A percentile compares a stretch with the other conserved stretches of the same genome.
Evolutionary conservation across 2,797 vertebrate species (phyloP).

Genomic region (Acipenser oxyrinchus): DNA sequence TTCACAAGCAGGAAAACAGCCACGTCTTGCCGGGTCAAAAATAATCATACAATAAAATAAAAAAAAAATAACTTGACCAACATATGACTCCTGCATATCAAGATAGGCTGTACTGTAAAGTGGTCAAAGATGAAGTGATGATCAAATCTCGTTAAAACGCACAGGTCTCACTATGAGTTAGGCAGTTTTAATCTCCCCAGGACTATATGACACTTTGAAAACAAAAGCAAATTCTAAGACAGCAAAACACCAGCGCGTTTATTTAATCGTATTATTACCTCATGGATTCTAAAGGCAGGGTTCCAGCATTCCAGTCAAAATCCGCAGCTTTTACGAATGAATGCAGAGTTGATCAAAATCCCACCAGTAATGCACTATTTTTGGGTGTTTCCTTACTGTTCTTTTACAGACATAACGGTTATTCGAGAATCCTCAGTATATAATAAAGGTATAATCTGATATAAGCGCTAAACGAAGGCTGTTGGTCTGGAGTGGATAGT

Average conservation of each 20-base stretch:
- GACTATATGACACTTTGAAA: conserved; percentile 17
- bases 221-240: background rate
- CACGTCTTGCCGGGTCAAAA: conserved; percentile 9
- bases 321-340: background rate
- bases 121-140: background rate
- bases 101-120: background rate
- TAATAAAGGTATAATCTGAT: too few species aligned
- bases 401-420: too few species aligned
- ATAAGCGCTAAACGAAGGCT: too few species aligned
- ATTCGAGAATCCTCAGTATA: too few species aligned
- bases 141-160: conserved; percentile 29
- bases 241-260: background rate
- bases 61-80: too few species aligned
- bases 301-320: conserved; percentile 45
- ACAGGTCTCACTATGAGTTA: conserved; percentile 1
- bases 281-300: conserved; percentile 46
- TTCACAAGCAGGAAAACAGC: too few species aligned
- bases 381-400: too few species aligned
- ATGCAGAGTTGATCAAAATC: too few species aligned
- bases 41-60: background rate
- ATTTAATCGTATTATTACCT: conserved; percentile 42
- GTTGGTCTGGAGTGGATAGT: conserved; percentile 12
- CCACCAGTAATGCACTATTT: too few species aligned
- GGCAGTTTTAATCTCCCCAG: conserved; percentile 4
- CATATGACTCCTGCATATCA: too few species aligned